Conservation (phyloP, 2,113 vertebrate species). For the Sylvilagus bachmani region DNA sequence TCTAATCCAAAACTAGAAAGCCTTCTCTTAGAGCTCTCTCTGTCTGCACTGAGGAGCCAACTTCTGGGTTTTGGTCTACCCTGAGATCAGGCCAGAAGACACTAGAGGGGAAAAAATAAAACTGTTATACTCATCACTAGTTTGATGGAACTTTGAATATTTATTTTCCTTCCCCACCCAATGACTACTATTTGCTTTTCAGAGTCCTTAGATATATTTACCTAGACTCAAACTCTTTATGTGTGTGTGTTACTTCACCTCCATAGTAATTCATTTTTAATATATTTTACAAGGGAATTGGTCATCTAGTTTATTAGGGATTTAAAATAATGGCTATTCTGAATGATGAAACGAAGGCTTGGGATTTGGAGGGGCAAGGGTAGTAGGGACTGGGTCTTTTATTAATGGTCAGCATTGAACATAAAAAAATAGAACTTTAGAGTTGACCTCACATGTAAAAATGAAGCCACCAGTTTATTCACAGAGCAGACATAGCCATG, state of each 20-base stretch:
- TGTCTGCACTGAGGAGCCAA: not conserved
- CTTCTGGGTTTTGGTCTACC: not conserved
- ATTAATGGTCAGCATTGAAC: not conserved
- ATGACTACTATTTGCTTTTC: not conserved
- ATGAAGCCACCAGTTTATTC: not conserved
- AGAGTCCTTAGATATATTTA: not conserved
- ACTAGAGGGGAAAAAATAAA: not conserved
- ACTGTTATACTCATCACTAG: not conserved
- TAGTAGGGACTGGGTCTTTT: not conserved
- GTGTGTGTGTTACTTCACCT: not conserved
- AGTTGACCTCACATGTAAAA: not conserved
- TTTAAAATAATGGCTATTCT: conserved; percentile 8
- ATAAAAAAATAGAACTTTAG: not conserved
- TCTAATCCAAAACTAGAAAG: not conserved
- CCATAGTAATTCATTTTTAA: not conserved
- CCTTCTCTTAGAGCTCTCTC: not conserved
- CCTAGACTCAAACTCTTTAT: not conserved
- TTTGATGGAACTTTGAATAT: not conserved
- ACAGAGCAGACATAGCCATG: too few relatives aligned
- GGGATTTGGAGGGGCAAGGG: not conserved
- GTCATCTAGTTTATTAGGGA: conserved; percentile 3
- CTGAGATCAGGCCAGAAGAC: not conserved
- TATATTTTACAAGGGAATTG: not conserved
- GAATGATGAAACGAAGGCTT: not conserved
- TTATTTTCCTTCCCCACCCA: not conserved